Evolutionary conservation across 2,888 invertebrate species (phyloP), one percentile per base, ranked within the genome.

Genomic region (Nemoura dubitans): DNA sequence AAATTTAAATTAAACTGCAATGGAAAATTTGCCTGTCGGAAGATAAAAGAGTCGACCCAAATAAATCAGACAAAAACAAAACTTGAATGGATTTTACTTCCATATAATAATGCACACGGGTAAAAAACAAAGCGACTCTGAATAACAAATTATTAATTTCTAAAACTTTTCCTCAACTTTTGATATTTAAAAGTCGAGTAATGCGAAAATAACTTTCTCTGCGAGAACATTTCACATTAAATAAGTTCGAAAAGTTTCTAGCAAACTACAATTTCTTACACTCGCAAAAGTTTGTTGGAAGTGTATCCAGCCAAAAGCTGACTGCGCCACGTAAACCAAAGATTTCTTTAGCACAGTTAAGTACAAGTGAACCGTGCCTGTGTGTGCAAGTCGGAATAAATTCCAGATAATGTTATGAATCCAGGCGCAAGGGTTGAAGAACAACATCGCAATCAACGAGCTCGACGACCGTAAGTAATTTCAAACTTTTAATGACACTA

Each of bases 121-220:
- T 6, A 59, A 30, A 81, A 84, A 84, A 84, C 84, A 76, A 84
- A 84, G 76, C 29, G 59, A 76, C 84, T 43, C 26, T 27, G 84
- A 84, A 84, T 76, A 84, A 84, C 84, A 84, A 84, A 84, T 84
- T 84, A 84, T 76, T 84, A 84, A 84, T 84, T 84, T 84, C 76
- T n/a, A 28, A 84, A 84, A 59, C 59, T 84, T 76, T 84, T 26
- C 29, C 6, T 5, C 27, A 84, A 84, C 84, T 84, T 84, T 84
- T 59, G 76, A 76, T 84, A 84, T 84, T 84, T 84, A 84, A 84
- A 84, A 84, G 84, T 84, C 84, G 59, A 76, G 84, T 76, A 84
- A 84, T 84, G 84, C 28, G 84, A 84, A 76, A 84, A 84, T 84
- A 84, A 84, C 84, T 84, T 84, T 84, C 84, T 84, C 84, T 28